Conservation (phyloP, 2,113 vertebrate species). For the Glareola pratincola region DNA sequence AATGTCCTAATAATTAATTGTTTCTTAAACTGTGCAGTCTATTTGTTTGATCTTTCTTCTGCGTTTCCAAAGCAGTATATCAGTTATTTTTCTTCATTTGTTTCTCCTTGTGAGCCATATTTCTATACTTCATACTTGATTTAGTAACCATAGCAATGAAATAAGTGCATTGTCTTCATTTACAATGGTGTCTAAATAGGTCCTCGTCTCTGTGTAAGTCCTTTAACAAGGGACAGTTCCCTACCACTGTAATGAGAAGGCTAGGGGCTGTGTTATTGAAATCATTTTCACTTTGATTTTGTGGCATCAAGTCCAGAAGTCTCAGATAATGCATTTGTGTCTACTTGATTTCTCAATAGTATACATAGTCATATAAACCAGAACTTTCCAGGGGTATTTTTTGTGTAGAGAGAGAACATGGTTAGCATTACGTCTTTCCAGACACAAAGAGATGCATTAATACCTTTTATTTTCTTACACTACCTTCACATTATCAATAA, state of each 20-base stretch:
- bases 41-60: slow-evolving; percentile 7
- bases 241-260: not conserved
- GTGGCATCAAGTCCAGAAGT: not conserved
- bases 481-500: not conserved
- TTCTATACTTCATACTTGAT: slow-evolving; percentile 26
- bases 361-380: not conserved
- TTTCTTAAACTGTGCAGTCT: slow-evolving; percentile 23
- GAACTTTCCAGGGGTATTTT: not conserved
- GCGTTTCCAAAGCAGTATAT: not conserved
- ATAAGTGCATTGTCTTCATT: slow-evolving; percentile 58
- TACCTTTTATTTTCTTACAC: not conserved
- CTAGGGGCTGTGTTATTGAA: slow-evolving; percentile 2
- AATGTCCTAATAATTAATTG: slow-evolving; percentile 41
- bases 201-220: slow-evolving; percentile 12
- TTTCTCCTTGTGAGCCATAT: not conserved
- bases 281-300: slow-evolving; percentile 29
- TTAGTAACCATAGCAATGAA: slow-evolving; percentile 68
- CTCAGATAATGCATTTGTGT: not conserved
- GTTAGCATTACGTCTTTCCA: not conserved
- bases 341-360: not conserved
- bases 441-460: slow-evolving; percentile 15
- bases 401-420: not conserved
- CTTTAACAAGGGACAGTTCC: slow-evolving; percentile 23
- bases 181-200: slow-evolving; percentile 59
- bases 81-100: not conserved